Percentiles rank a stretch among this genome's conserved stretches.
phyloP scores from a whole-genome alignment of 1,140 invertebrate genomes.

The Psix sp. region DNA sequence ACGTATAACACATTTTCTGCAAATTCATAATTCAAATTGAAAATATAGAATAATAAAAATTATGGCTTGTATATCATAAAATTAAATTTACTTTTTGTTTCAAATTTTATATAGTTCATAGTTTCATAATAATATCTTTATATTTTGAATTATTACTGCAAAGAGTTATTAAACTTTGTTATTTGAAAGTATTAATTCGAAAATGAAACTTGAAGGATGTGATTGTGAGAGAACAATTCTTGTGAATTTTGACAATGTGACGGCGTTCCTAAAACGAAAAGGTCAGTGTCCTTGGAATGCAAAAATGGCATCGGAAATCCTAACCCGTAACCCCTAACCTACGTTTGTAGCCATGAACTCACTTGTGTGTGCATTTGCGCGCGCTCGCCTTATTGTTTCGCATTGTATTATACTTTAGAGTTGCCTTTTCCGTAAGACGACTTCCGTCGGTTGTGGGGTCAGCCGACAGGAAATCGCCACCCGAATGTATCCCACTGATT shows the following conservation, averaged over 20 bases:
- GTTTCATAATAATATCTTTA: too few species aligned
- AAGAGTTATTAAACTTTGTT: too few species aligned
- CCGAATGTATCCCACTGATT: slow-evolving; percentile 71
- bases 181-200: too few species aligned
- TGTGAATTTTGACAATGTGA: slow-evolving; percentile 35
- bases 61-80: too few species aligned
- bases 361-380: slow-evolving; percentile 49
- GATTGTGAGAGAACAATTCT: slow-evolving; percentile 10
- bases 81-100: too few species aligned
- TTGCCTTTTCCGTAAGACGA: slow-evolving; percentile 67
- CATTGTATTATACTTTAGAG: slow-evolving; percentile 63
- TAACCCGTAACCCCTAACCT: slow-evolving; percentile 71
- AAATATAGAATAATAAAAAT: too few species aligned
- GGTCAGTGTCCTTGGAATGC: slow-evolving; percentile 64
- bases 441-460: slow-evolving; percentile 68
- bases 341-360: slow-evolving; percentile 67
- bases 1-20: too few species aligned
- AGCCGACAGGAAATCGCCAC: slow-evolving; percentile 68
- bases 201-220: too few species aligned
- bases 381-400: slow-evolving; percentile 62
- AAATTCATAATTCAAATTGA: too few species aligned
- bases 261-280: slow-evolving; percentile 50
- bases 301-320: slow-evolving; percentile 69
- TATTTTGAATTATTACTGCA: too few species aligned
- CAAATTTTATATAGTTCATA: too few species aligned